A percentile compares a stretch with the other conserved stretches of the same genome.
These are phyloP conservation scores for Chloropsis cyanopogon DNA, from an alignment of 2,113 vertebrate genomes.

Conservation along the genomic window DNA sequence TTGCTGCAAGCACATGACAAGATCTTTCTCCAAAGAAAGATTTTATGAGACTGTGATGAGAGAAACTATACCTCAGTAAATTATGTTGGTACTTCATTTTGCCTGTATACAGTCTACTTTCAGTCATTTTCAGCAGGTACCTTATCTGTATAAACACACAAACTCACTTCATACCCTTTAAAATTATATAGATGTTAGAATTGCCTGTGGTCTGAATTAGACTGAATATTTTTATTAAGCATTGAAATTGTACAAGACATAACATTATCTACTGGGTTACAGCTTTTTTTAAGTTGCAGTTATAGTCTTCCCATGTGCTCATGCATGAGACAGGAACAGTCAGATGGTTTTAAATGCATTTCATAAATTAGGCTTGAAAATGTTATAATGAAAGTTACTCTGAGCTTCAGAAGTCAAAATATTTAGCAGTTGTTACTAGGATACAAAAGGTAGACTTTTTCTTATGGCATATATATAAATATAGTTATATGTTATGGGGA, in stretches of 20 bases:
- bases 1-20: neutral
- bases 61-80: neutral
- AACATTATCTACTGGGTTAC: neutral
- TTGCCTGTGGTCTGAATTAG: slow-evolving; percentile 19
- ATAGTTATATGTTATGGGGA: neutral
- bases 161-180: slow-evolving; percentile 20
- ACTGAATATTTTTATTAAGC: neutral
- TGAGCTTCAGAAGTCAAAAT: slow-evolving; percentile 16
- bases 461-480: neutral
- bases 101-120: neutral
- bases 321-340: neutral
- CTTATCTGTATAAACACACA: neutral
- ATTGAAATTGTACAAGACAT: neutral
- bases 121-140: slow-evolving; percentile 45
- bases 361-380: slow-evolving; percentile 2
- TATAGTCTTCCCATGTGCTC: neutral
- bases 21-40: slow-evolving; percentile 6
- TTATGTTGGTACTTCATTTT: slow-evolving; percentile 48
- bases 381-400: neutral
- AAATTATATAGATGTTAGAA: slow-evolving; percentile 1
- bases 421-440: slow-evolving; percentile 61
- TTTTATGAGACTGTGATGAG: neutral
- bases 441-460: slow-evolving; percentile 37
- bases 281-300: neutral
- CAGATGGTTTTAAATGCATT: slow-evolving; percentile 43